A percentile compares a stretch with the other conserved stretches of the same genome.
Conservation (phyloP, 2,113 vertebrate species). For the Clarias macrocephalus region DNA sequence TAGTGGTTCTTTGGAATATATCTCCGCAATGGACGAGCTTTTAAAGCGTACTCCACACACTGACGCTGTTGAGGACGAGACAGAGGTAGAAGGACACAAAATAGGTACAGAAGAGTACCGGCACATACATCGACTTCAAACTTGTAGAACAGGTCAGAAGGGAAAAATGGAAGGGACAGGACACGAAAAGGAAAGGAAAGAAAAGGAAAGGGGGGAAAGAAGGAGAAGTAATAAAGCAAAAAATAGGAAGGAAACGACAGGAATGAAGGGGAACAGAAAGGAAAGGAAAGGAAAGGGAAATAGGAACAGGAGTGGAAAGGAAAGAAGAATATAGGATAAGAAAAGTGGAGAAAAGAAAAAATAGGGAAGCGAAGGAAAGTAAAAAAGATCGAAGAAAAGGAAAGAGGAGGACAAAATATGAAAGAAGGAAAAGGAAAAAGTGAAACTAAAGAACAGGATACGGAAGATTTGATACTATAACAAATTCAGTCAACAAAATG, state of each 20-base stretch:
- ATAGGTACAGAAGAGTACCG: not conserved
- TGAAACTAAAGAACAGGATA: not conserved
- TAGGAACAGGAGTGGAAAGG: not conserved
- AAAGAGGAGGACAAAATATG: not conserved
- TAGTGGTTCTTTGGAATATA: constrained; percentile 99
- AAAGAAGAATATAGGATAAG: no score
- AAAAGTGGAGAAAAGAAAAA: not conserved
- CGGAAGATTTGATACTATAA: not conserved
- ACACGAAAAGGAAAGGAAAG: not conserved
- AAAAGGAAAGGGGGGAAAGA: not conserved
- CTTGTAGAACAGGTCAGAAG: not conserved
- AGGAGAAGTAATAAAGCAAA: not conserved
- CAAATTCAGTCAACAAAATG: not conserved
- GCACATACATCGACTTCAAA: not conserved
- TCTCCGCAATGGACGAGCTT: constrained; percentile 91
- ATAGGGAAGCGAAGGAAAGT: not conserved
- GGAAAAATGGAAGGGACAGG: not conserved
- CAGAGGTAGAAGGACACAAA: not conserved
- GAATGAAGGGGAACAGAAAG: not conserved
- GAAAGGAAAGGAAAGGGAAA: not conserved
- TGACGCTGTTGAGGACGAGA: constrained; percentile 78
- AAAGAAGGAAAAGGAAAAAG: no score
- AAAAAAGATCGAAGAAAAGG: not conserved
- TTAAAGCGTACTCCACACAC: constrained; percentile 97
- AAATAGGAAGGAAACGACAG: not conserved